Conservation (phyloP, 2,888 invertebrate species). For the Agelastica alni region DNA sequence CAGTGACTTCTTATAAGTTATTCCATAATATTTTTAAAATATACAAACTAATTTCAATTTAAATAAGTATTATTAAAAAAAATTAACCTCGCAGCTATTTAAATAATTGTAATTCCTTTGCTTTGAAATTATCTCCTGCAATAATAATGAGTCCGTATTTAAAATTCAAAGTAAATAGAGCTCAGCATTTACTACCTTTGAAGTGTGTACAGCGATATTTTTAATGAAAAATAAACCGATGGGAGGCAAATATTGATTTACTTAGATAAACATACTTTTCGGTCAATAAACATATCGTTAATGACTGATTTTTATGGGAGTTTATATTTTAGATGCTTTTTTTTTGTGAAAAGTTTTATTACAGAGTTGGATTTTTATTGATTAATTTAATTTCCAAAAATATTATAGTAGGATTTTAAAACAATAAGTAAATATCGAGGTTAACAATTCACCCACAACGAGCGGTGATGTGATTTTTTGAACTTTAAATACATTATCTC, state of each 20-base stretch:
- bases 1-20: too few species aligned
- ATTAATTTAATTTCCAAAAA: too few species aligned
- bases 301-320: slow-evolving; percentile 12
- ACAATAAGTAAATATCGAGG: too few species aligned
- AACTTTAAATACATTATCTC: too few species aligned
- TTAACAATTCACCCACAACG: too few species aligned
- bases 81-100: neutral
- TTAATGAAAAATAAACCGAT: slow-evolving; percentile 28
- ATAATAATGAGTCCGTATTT: slow-evolving; percentile 32
- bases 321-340: slow-evolving; percentile 7
- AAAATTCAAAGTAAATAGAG: slow-evolving; percentile 29
- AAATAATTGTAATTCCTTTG: slow-evolving; percentile 13
- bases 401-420: too few species aligned
- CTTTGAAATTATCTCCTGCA: slow-evolving; percentile 18
- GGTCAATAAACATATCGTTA: slow-evolving; percentile 21
- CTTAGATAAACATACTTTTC: slow-evolving; percentile 20
- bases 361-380: too few species aligned
- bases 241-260: slow-evolving; percentile 30
- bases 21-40: too few species aligned
- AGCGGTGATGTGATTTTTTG: too few species aligned
- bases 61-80: too few species aligned
- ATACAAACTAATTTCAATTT: too few species aligned
- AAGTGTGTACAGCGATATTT: slow-evolving; percentile 33
- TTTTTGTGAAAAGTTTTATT: too few species aligned
- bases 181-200: slow-evolving; percentile 33